These are phyloP conservation scores for Planococcus citri DNA, from an alignment of 1,140 invertebrate genomes.

Conservation along the genomic window DNA sequence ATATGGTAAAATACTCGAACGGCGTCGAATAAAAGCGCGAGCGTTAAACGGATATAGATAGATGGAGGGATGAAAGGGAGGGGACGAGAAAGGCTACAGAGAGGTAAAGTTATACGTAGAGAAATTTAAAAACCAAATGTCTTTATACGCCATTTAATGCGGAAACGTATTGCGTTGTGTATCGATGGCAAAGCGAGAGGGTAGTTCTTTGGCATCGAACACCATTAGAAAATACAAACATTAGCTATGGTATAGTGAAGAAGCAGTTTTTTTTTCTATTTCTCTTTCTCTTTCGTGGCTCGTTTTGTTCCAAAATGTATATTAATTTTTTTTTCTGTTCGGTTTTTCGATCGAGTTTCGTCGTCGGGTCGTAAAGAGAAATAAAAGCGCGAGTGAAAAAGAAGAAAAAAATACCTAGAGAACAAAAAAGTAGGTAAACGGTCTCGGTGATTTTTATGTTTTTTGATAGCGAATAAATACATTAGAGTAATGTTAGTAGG, in stretches of 20 bases:
- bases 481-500: not conserved
- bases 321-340: not conserved
- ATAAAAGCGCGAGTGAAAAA: too few relatives aligned
- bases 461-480: not conserved
- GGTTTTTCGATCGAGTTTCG: too few relatives aligned
- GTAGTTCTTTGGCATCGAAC: slow-evolving; percentile 5
- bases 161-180: not conserved
- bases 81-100: not conserved
- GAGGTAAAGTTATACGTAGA: too few relatives aligned
- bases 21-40: not conserved
- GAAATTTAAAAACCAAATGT: not conserved
- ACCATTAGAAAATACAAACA: not conserved
- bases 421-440: too few relatives aligned
- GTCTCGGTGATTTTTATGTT: not conserved
- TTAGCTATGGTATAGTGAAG: not conserved
- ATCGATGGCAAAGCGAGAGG: not conserved
- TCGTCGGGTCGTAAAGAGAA: not conserved
- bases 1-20: too few relatives aligned
- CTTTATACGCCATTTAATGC: slow-evolving; percentile 3
- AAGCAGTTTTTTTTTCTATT: too few relatives aligned
- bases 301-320: slow-evolving; percentile 3
- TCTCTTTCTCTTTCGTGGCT: not conserved
- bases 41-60: too few relatives aligned
- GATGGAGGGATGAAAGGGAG: too few relatives aligned
- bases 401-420: too few relatives aligned